Percentiles rank a stretch among this genome's conserved stretches.
Evolutionary conservation across 2,888 invertebrate species (phyloP).

Genomic region (Stenchaetothrips biformis): DNA sequence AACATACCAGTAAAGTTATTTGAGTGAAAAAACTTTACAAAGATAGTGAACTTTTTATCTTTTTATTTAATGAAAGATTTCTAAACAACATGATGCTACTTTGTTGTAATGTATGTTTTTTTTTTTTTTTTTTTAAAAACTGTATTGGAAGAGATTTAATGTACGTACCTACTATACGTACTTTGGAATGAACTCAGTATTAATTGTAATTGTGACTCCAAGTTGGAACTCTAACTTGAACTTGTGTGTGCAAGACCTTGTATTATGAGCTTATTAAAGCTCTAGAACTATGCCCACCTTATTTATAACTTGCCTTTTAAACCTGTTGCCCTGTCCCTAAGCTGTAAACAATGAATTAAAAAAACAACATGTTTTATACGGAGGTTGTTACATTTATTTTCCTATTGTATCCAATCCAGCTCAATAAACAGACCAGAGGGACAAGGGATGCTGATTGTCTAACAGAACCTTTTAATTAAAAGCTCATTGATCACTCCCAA

Average conservation of each 20-base stretch:
- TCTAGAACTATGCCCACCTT: conserved; percentile 3
- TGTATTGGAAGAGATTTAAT: neutral
- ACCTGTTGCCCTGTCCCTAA: conserved; percentile 1
- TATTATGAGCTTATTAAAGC: neutral
- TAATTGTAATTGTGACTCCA: neutral
- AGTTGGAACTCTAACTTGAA: too few species aligned
- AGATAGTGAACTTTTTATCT: neutral
- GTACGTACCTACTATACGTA: conserved; percentile 7
- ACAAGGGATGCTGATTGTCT: too few species aligned
- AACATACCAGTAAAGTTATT: neutral
- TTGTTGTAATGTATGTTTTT: neutral
- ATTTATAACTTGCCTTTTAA: conserved; percentile 8
- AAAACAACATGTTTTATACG: neutral
- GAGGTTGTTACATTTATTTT: neutral
- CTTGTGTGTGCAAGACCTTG: neutral
- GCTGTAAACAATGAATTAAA: neutral
- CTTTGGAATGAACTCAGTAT: conserved; percentile 12
- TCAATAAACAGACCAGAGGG: too few species aligned
- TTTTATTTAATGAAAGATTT: neutral
- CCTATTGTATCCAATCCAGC: neutral
- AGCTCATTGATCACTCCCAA: too few species aligned
- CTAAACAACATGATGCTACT: neutral
- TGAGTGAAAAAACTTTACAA: neutral
- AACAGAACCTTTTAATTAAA: too few species aligned
- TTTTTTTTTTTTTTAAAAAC: neutral